Evolutionary conservation across 2,797 vertebrate genomes (phyloP).

Genomic region (Cynodonichthys magdalenae): DNA sequence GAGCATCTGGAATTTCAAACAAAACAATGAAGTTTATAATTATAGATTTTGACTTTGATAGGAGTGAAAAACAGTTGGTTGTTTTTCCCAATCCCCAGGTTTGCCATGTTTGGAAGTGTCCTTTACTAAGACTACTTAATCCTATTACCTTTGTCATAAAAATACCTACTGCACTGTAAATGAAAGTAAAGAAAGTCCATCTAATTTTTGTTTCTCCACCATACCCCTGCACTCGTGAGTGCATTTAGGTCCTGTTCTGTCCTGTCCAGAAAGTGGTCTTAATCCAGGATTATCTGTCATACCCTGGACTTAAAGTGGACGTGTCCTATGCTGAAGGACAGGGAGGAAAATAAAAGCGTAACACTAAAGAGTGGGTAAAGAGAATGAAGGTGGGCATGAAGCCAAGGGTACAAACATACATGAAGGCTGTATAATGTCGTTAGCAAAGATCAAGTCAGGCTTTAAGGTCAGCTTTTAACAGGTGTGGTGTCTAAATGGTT

Average conservation of each 20-base stretch:
- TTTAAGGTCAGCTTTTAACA: conserved; percentile 9
- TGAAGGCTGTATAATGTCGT: conserved; percentile 8
- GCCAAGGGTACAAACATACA: conserved; percentile 22
- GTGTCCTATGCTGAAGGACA: conserved; percentile 20
- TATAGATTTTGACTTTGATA: not conserved
- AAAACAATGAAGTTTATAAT: too few species aligned
- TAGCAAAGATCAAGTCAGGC: conserved; percentile 4
- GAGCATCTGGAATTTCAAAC: too few species aligned
- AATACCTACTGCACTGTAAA: too few species aligned
- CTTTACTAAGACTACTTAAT: not conserved
- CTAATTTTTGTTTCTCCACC: not conserved
- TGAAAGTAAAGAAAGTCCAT: not conserved
- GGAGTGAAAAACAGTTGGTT: not conserved
- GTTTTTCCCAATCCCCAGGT: not conserved
- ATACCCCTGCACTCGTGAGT: not conserved
- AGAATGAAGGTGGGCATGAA: conserved; percentile 8
- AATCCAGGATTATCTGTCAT: conserved; percentile 17
- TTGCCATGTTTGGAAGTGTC: not conserved
- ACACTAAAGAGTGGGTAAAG: not conserved
- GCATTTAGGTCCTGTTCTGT: not conserved
- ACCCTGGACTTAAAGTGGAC: conserved; percentile 19
- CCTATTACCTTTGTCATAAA: not conserved
- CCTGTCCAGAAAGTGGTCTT: conserved; percentile 1
- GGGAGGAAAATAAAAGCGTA: conserved; percentile 8
- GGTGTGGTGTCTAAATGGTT: conserved; percentile 4